These are phyloP conservation scores for Philaethria dido DNA, from an alignment of 2,888 invertebrate species.

Conservation along the genomic window DNA sequence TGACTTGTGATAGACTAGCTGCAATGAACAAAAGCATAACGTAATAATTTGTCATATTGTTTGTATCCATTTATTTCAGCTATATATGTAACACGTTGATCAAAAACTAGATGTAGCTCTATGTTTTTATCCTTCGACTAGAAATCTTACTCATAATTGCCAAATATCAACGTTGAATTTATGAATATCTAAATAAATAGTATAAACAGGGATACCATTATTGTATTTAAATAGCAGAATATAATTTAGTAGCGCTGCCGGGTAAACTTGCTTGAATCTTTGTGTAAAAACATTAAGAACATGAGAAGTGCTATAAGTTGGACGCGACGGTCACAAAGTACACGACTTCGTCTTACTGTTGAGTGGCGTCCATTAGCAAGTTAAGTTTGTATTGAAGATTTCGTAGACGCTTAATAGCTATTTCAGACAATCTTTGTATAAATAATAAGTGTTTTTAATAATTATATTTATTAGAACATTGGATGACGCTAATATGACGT, in stretches of 20 bases:
- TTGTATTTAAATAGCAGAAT: constrained; percentile 35
- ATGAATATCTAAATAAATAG: neutral
- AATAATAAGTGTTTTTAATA: neutral
- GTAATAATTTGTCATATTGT: too few species aligned
- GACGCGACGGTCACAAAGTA: constrained; percentile 52
- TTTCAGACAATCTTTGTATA: constrained; percentile 22
- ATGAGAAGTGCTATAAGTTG: constrained; percentile 67
- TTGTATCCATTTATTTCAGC: too few species aligned
- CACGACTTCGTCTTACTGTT: constrained; percentile 63
- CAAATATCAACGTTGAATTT: neutral
- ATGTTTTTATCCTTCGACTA: too few species aligned
- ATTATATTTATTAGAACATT: neutral
- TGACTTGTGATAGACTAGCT: too few species aligned
- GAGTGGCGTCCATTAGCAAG: constrained; percentile 68
- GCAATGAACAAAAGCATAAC: too few species aligned
- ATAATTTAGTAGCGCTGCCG: constrained; percentile 38
- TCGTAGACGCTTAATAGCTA: constrained; percentile 41
- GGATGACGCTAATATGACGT: too few species aligned
- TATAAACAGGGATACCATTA: neutral
- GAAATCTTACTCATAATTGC: neutral
- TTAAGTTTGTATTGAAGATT: constrained; percentile 51
- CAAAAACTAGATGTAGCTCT: too few species aligned
- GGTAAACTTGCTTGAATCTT: constrained; percentile 43
- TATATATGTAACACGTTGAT: too few species aligned
- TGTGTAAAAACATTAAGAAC: constrained; percentile 64